Percentiles rank a stretch among this genome's conserved stretches.
Evolutionary conservation across 2,113 vertebrate genomes (phyloP).

Genomic region (Notarius quadriscutis): DNA sequence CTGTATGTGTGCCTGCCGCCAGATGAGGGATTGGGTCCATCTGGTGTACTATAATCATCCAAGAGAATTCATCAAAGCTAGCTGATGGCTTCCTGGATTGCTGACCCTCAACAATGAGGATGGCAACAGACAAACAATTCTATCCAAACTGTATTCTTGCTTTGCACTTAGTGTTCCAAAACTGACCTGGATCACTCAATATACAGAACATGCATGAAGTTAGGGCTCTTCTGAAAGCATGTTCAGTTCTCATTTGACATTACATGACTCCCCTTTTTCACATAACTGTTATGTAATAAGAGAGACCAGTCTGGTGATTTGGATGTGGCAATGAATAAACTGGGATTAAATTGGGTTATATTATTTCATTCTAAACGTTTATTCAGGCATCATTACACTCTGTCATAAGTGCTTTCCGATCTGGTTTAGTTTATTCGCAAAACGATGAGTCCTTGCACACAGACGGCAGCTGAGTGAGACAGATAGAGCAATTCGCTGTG

Average conservation of each 20-base stretch:
- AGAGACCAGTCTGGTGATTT: not conserved
- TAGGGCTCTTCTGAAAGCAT: not conserved
- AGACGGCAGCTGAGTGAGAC: slow-evolving; percentile 7
- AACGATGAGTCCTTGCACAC: not conserved
- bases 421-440: not conserved
- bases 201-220: not conserved
- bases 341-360: not conserved
- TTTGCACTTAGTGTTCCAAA: not conserved
- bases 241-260: not conserved
- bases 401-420: not conserved
- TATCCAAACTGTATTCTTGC: not conserved
- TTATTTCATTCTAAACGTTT: not conserved
- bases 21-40: no score
- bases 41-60: no score
- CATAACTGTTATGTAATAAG: not conserved
- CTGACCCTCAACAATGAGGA: no score
- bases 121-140: not conserved
- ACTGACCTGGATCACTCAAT: not conserved
- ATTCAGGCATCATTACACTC: slow-evolving; percentile 10
- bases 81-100: no score
- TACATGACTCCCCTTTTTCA: not conserved
- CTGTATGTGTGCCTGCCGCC: no score
- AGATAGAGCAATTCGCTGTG: not conserved
- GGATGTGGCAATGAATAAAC: not conserved
- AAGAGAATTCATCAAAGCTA: no score